Percentiles rank a stretch among this genome's conserved stretches.
These are phyloP conservation scores for Drosophila repletoides DNA, from an alignment of 1,140 invertebrate genomes.

Conservation along the genomic window DNA sequence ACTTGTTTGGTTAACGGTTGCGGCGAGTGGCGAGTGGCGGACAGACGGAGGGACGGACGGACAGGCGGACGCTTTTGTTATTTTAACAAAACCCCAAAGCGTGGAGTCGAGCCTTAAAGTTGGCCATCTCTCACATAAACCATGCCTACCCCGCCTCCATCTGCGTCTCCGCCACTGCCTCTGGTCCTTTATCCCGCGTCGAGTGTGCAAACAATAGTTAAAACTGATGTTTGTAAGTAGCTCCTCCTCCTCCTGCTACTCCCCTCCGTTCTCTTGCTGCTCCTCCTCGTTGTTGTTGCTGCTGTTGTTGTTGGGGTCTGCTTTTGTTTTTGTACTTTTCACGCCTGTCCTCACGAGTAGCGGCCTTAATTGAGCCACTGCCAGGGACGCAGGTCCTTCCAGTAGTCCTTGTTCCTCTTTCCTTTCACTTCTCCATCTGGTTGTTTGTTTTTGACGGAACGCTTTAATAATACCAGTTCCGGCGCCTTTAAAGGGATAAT, in stretches of 20 bases:
- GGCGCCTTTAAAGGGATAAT: slow-evolving; percentile 6
- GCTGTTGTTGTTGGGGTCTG: slow-evolving; percentile 20
- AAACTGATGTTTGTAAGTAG: slow-evolving; percentile 77
- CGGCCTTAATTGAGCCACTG: slow-evolving; percentile 74
- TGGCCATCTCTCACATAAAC: slow-evolving; percentile 22
- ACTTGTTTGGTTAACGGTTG: slow-evolving; percentile 69
- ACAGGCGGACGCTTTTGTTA: slow-evolving; percentile 52
- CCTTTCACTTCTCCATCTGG: not conserved
- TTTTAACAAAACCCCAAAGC: slow-evolving; percentile 60
- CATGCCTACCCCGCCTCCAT: not conserved
- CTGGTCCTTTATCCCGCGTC: slow-evolving; percentile 5
- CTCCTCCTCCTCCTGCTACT: slow-evolving; percentile 40
- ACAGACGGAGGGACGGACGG: not conserved
- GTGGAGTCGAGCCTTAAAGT: slow-evolving; percentile 59
- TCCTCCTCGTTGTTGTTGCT: slow-evolving; percentile 23
- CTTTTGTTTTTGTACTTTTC: slow-evolving; percentile 47
- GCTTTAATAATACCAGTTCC: slow-evolving; percentile 32
- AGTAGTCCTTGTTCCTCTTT: slow-evolving; percentile 1
- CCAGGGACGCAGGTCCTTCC: slow-evolving; percentile 25
- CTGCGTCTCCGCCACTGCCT: not conserved
- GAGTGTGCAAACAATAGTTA: slow-evolving; percentile 80
- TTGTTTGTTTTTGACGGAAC: slow-evolving; percentile 18
- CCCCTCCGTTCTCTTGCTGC: slow-evolving; percentile 1
- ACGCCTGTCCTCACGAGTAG: slow-evolving; percentile 26
- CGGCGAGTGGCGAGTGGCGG: slow-evolving; percentile 12